A percentile compares a stretch with the other conserved stretches of the same genome.
Conservation (phyloP, 30 jellyfish, hydroid and myxozoan species). For the Nemopilema nomurai region DNA sequence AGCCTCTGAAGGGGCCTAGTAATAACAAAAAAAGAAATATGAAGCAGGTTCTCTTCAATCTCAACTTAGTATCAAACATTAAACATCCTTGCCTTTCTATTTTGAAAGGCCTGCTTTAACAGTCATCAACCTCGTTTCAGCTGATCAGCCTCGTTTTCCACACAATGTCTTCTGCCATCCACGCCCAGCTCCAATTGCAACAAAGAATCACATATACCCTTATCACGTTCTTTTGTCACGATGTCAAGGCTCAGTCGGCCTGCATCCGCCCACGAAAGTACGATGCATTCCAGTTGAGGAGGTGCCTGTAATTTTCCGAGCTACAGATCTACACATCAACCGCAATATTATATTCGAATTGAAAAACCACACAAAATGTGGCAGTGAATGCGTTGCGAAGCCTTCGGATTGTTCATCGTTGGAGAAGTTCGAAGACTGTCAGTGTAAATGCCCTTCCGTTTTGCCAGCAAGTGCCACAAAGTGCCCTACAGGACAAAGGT, state of each 20-base stretch:
- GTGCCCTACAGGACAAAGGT: not conserved
- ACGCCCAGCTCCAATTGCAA: constrained; percentile 36
- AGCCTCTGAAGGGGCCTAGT: too few species aligned
- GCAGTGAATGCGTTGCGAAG: constrained; percentile 50
- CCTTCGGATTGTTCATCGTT: constrained; percentile 58
- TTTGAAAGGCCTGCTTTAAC: too few species aligned
- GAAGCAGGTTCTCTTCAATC: too few species aligned
- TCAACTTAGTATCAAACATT: too few species aligned
- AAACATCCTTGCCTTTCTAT: too few species aligned
- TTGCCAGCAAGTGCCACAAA: not conserved
- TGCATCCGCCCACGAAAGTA: not conserved
- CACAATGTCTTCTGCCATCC: constrained; percentile 27
- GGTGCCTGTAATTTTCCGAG: constrained; percentile 1
- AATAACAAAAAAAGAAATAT: too few species aligned
- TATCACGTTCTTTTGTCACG: constrained; percentile 38
- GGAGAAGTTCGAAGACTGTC: constrained; percentile 12
- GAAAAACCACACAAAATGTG: constrained; percentile 59
- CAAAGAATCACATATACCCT: constrained; percentile 44
- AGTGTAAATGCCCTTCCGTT: constrained; percentile 33
- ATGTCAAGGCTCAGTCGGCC: constrained; percentile 47
- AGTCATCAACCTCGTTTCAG: too few species aligned
- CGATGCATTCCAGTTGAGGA: constrained; percentile 49
- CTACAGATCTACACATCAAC: not conserved
- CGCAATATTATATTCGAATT: constrained; percentile 3
- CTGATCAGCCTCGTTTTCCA: not conserved